Base-by-base conservation (phyloP, 2,113 vertebrate genomes). In the Phylloscopus whistleri region DNA sequence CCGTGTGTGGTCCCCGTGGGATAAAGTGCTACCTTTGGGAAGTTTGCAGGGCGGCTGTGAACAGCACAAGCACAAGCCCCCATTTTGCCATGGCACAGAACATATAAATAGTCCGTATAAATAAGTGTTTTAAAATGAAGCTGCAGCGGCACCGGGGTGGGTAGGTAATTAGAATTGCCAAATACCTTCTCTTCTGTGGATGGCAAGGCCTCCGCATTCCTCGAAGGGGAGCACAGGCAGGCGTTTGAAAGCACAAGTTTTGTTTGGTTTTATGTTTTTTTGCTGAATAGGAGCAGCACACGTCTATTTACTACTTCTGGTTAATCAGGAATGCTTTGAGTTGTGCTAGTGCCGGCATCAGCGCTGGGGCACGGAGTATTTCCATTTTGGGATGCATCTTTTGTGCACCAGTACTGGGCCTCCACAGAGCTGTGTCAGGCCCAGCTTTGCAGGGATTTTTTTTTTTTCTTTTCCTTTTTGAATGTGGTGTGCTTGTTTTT, bases 141-240 rank as follows among this genome's bases (percentile, higher is more conserved):
- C 60, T 92, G 92, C 76, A 96, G 95, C 83, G 0, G 92, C 95
- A 90, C 90, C 4, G 41, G 94, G 93, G 93, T 96, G 95, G 93
- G 64, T 93, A 89, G 95, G 94, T 96, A 92, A 97, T 97, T 97
- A 97, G 96, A 97, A 96, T 96, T 97, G 94, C 95, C 95, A 96
- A 97, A 96, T 95, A 94, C 93, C 80, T 96, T 90, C 93, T 94
- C 94, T 92, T 93, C 94, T 95, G 85, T 92, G 94, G 53, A 60
- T 12, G 0, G 87, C 91, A 94, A 95, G 93, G 82, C 91, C 95
- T 87, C 58, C 1, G 1, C 95, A 96, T 97, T 97, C 93, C 85
- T 96, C 76, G 73, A 97, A 95, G 93, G 90, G 90, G 94, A 96
- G 96, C 80, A 18, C 73, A 90, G 92, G 95, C 92, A 87, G 83